Percentiles rank a stretch among this genome's conserved stretches.
Evolutionary conservation across 1,140 invertebrate genomes (phyloP).

Genomic region (Frieseomelitta varia): DNA sequence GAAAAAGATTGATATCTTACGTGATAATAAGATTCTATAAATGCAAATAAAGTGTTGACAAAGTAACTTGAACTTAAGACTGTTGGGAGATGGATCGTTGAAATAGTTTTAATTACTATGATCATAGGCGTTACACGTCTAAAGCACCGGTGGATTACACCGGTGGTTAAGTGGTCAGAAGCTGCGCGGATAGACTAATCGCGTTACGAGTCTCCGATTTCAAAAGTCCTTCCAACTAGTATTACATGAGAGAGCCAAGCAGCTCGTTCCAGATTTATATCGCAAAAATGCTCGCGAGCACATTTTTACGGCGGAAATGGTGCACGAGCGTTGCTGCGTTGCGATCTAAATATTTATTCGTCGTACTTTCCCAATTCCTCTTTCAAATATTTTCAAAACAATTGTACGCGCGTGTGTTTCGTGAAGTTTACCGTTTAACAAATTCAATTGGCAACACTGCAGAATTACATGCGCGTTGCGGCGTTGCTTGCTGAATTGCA

Average conservation of each 20-base stretch:
- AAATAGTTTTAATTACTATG: conserved; percentile 3
- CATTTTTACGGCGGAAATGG: conserved; percentile 33
- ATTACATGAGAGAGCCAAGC: conserved; percentile 68
- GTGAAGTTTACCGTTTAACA: no score
- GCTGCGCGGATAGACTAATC: conserved; percentile 66
- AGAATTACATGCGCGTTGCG: no score
- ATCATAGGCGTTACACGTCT: neutral
- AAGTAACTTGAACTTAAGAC: no score
- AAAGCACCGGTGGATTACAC: neutral
- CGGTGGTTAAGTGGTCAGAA: conserved; percentile 10
- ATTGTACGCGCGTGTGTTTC: neutral
- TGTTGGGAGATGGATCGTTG: neutral
- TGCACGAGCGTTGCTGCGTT: neutral
- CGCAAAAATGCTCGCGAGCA: conserved; percentile 31
- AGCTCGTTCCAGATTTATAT: conserved; percentile 44
- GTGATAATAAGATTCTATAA: neutral
- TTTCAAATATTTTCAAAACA: neutral
- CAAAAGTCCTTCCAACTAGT: conserved; percentile 76
- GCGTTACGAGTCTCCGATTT: conserved; percentile 71
- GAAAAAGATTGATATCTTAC: no score
- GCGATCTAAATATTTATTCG: conserved; percentile 21
- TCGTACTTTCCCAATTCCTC: conserved; percentile 11
- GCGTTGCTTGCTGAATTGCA: no score
- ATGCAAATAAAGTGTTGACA: no score
- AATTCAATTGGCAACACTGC: no score